Evolutionary conservation across 2,113 vertebrate species (phyloP).

Genomic region (Corythoichthys intestinalis): DNA sequence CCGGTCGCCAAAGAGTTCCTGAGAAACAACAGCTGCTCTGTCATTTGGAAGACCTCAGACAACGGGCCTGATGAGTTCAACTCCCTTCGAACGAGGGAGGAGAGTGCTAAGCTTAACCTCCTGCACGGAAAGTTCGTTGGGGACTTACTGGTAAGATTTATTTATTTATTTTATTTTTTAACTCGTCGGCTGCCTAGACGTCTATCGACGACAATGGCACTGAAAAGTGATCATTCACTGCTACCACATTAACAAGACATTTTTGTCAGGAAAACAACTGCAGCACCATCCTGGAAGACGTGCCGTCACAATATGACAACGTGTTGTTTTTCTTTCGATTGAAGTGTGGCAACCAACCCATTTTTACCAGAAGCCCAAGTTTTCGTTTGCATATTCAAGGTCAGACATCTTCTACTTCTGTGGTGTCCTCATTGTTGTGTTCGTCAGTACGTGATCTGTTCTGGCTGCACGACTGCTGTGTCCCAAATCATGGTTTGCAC

Average conservation of each 20-base stretch:
- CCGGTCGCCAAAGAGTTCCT: constrained; percentile 13
- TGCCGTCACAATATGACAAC: constrained; percentile 18
- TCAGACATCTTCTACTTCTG: constrained; percentile 1
- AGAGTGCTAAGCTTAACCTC: constrained; percentile 5
- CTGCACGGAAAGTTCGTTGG: constrained; percentile 51
- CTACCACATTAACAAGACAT: background rate
- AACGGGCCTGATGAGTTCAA: constrained; percentile 41
- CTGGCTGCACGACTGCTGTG: background rate
- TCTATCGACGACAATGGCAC: background rate
- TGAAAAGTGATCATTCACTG: background rate
- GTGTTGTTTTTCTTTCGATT: constrained; percentile 51
- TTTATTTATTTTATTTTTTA: background rate
- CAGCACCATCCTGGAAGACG: constrained; percentile 53
- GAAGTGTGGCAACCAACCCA: constrained; percentile 43
- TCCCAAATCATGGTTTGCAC: too few relatives aligned
- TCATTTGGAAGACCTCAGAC: constrained; percentile 50
- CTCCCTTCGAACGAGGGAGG: constrained; percentile 40
- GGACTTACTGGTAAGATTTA: constrained; percentile 9
- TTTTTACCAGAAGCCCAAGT: constrained; percentile 30
- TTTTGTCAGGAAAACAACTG: constrained; percentile 44
- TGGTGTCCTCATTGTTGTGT: background rate
- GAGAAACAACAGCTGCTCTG: constrained; percentile 42
- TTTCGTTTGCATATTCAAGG: constrained; percentile 37
- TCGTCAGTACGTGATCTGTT: background rate
- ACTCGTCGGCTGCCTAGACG: background rate